Conservation (phyloP, 2,113 vertebrate species). For the Dipodomys ordii region DNA sequence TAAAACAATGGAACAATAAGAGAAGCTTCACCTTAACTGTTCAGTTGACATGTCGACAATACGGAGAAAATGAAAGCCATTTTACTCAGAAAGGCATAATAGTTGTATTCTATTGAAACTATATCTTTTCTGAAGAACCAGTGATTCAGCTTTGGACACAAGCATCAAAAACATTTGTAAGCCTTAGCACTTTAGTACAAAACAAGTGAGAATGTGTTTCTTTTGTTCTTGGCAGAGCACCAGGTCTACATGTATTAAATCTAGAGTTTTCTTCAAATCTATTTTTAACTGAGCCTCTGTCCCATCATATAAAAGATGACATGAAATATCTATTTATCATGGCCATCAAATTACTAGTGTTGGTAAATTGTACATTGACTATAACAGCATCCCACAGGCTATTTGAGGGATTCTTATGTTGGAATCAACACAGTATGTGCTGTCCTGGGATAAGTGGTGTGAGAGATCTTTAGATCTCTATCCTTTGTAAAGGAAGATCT, state of each 20-base stretch:
- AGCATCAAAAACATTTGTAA: neutral
- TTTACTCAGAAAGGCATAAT: neutral
- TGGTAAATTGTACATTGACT: neutral
- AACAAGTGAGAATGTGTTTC: neutral
- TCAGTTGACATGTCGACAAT: neutral
- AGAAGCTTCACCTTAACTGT: neutral
- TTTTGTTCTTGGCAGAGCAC: neutral
- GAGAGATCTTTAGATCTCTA: neutral
- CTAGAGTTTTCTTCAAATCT: neutral
- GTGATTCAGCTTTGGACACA: neutral
- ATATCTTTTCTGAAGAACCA: neutral
- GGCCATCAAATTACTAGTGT: neutral
- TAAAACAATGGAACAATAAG: no score
- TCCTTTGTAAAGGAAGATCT: no score
- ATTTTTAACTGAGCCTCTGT: conserved; percentile 1
- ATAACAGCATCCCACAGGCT: neutral
- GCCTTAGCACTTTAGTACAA: neutral
- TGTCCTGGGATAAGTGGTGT: neutral
- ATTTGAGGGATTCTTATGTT: neutral
- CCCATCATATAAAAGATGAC: neutral
- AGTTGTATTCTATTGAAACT: neutral
- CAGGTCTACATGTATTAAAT: neutral
- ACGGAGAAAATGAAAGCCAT: neutral
- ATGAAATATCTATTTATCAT: neutral
- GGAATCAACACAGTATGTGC: neutral